Percentiles rank a stretch among this genome's conserved stretches.
Evolutionary conservation across 2,113 vertebrate genomes (phyloP).

Genomic region (Galbula dea): DNA sequence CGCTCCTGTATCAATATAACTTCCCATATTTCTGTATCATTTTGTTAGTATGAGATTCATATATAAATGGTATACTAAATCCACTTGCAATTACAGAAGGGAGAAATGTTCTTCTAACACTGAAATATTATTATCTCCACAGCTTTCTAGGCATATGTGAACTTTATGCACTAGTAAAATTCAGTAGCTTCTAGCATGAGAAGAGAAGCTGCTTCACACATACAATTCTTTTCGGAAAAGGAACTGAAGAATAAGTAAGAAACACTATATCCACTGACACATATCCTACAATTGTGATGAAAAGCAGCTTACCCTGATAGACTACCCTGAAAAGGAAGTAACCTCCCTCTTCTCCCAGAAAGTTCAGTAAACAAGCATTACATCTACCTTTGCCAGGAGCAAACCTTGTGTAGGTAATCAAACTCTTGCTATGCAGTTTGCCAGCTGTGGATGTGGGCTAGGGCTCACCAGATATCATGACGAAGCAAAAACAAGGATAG

Average conservation of each 20-base stretch:
- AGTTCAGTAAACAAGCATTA: not conserved
- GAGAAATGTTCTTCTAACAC: not conserved
- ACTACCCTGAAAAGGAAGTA: no score
- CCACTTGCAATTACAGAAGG: not conserved
- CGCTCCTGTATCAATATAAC: not conserved
- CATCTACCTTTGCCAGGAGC: not conserved
- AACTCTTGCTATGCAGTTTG: accelerated
- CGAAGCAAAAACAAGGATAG: not conserved
- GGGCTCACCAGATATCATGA: accelerated
- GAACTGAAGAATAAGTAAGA: not conserved
- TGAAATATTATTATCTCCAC: not conserved
- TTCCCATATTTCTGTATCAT: not conserved
- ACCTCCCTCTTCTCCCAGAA: not conserved
- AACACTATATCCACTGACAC: accelerated
- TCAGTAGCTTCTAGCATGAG: not conserved
- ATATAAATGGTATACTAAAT: not conserved
- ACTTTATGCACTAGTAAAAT: not conserved
- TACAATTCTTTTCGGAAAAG: not conserved
- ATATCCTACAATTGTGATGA: not conserved
- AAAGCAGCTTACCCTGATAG: not conserved
- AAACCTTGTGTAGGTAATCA: accelerated
- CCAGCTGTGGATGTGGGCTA: accelerated
- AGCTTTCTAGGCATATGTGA: not conserved
- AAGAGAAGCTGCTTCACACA: not conserved
- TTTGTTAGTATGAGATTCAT: not conserved